Conservation (phyloP, 2,888 invertebrate species). For the Tachina lurida region DNA sequence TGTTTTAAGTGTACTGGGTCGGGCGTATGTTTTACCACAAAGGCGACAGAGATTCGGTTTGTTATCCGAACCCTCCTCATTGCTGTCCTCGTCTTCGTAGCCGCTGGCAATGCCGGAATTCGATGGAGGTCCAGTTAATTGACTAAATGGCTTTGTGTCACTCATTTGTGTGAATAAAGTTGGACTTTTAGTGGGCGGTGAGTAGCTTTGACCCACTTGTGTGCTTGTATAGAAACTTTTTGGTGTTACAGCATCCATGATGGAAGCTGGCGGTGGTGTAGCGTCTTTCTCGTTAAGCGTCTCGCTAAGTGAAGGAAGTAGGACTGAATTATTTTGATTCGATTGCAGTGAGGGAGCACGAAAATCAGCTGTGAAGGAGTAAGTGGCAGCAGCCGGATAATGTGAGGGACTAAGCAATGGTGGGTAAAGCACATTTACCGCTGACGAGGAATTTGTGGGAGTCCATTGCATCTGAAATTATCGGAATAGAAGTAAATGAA, state of each 20-base stretch:
- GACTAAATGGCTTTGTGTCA: slow-evolving; percentile 76
- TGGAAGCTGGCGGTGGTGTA: slow-evolving; percentile 77
- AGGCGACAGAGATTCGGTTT: slow-evolving; percentile 96
- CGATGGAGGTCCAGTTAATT: slow-evolving; percentile 57
- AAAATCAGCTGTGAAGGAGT: slow-evolving; percentile 93
- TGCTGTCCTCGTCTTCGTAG: slow-evolving; percentile 88
- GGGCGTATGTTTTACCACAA: slow-evolving; percentile 97
- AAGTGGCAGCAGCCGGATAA: slow-evolving; percentile 88
- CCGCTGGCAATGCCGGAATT: slow-evolving; percentile 80
- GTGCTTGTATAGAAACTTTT: slow-evolving; percentile 81
- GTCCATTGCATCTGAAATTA: slow-evolving; percentile 87
- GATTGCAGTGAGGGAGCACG: slow-evolving; percentile 84
- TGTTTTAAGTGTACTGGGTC: slow-evolving; percentile 98
- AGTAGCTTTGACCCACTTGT: slow-evolving; percentile 77
- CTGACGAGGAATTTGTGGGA: slow-evolving; percentile 85
- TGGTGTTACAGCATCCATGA: slow-evolving; percentile 76
- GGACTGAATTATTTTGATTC: slow-evolving; percentile 81
- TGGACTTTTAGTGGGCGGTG: slow-evolving; percentile 81
- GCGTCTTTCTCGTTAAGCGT: slow-evolving; percentile 76
- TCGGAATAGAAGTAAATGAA: slow-evolving; percentile 7
- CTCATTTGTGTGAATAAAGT: slow-evolving; percentile 73
- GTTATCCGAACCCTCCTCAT: slow-evolving; percentile 84
- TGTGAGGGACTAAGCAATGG: slow-evolving; percentile 87
- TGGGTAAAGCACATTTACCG: slow-evolving; percentile 87
- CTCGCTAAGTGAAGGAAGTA: slow-evolving; percentile 80